Percentiles rank a stretch among this genome's conserved stretches.
These are phyloP conservation scores for Polypterus bichir DNA, from an alignment of 2,113 vertebrate species.

Conservation along the genomic window DNA sequence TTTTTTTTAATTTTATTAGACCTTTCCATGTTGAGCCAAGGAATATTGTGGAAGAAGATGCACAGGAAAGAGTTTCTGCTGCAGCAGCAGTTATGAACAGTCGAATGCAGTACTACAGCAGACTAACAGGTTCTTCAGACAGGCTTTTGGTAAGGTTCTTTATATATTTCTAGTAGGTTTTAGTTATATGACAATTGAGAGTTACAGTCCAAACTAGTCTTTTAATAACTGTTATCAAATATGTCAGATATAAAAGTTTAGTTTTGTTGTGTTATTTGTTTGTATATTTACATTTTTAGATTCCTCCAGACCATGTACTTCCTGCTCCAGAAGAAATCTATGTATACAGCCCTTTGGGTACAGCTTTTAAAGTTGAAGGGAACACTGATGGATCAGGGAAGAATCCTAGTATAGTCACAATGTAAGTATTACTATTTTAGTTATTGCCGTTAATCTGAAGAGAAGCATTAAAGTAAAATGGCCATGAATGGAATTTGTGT, in stretches of 20 bases:
- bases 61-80: conserved; percentile 62
- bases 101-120: conserved; percentile 81
- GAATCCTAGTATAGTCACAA: conserved; percentile 87
- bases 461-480: too few species aligned
- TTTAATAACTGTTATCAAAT: too few species aligned
- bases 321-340: conserved; percentile 75
- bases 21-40: conserved; percentile 83
- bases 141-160: conserved; percentile 57
- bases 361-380: conserved; percentile 71
- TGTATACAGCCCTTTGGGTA: conserved; percentile 84
- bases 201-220: too few species aligned
- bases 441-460: too few species aligned
- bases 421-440: conserved; percentile 53
- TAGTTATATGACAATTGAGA: too few species aligned
- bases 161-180: too few species aligned
- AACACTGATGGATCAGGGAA: conserved; percentile 51
- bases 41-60: conserved; percentile 66
- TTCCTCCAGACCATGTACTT: conserved; percentile 88
- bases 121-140: conserved; percentile 66
- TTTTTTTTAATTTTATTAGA: conserved; percentile 39
- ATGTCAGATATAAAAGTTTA: background rate
- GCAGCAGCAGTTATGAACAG: conserved; percentile 84
- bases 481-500: too few species aligned
- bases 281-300: conserved; percentile 38
- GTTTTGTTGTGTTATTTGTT: conserved; percentile 2